These are phyloP conservation scores for Ennomos erosarius DNA, from an alignment of 2,888 invertebrate genomes.

Conservation along the genomic window DNA sequence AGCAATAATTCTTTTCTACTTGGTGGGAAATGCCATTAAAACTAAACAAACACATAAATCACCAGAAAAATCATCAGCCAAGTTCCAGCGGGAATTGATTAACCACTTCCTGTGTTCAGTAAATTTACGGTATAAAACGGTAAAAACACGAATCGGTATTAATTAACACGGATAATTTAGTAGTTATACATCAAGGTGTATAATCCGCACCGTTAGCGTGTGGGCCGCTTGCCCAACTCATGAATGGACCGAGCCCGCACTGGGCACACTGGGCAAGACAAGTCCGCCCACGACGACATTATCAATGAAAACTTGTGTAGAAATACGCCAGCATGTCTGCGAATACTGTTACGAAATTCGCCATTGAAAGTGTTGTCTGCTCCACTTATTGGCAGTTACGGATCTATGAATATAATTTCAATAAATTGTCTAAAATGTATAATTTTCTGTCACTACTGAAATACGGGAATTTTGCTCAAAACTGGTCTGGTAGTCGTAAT, in stretches of 20 bases:
- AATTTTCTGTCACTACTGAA: no score
- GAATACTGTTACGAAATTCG: slow-evolving; percentile 67
- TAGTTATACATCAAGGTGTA: slow-evolving; percentile 45
- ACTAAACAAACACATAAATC: slow-evolving; percentile 32
- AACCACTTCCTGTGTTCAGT: slow-evolving; percentile 61
- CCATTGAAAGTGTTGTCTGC: slow-evolving; percentile 58
- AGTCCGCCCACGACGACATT: slow-evolving; percentile 69
- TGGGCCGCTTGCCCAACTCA: slow-evolving; percentile 79
- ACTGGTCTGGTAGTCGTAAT: no score
- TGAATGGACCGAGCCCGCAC: slow-evolving; percentile 66
- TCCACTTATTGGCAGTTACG: slow-evolving; percentile 29
- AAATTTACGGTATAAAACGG: slow-evolving; percentile 63
- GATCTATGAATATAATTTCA: not conserved
- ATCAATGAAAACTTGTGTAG: slow-evolving; percentile 78
- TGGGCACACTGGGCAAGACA: slow-evolving; percentile 48
- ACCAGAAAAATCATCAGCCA: slow-evolving; percentile 29
- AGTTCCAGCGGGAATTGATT: slow-evolving; percentile 48
- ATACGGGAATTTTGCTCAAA: no score
- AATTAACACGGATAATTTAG: slow-evolving; percentile 76
- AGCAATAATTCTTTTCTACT: slow-evolving; percentile 17
- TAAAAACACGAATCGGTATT: slow-evolving; percentile 67
- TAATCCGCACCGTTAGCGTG: slow-evolving; percentile 71
- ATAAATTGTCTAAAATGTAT: no score
- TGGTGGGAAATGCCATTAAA: slow-evolving; percentile 18
- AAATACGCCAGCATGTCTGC: slow-evolving; percentile 70